Evolutionary conservation across 2,113 vertebrate species (phyloP).

Genomic region (Phycodurus eques): DNA sequence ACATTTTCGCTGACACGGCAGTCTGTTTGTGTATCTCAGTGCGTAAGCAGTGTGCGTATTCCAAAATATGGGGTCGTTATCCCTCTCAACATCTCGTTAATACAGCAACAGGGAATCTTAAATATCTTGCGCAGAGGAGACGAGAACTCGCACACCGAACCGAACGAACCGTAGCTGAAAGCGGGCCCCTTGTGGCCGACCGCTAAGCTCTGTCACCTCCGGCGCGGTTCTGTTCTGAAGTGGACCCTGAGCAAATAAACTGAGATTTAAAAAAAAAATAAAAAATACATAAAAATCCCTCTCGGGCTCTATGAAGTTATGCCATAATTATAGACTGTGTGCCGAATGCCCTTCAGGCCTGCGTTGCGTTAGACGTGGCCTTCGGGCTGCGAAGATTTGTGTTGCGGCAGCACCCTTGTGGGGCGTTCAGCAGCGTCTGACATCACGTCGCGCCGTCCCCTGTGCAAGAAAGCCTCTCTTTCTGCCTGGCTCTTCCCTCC

Average conservation of each 20-base stretch:
- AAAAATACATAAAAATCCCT: not conserved
- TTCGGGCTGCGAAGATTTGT: constrained; percentile 61
- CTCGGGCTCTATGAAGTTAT: constrained; percentile 17
- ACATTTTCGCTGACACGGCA: no score
- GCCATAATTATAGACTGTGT: constrained; percentile 22
- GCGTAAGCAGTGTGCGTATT: no score
- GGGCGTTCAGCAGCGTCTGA: constrained; percentile 77
- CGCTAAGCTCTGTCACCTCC: not conserved
- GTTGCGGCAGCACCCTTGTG: constrained; percentile 72
- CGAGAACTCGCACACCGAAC: not conserved
- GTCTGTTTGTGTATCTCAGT: no score
- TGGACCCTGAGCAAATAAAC: constrained; percentile 5
- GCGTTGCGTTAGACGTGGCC: constrained; percentile 49
- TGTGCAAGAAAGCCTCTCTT: constrained; percentile 73
- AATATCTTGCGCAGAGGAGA: not conserved
- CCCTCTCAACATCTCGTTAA: no score
- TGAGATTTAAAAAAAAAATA: not conserved
- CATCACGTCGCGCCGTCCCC: constrained; percentile 70
- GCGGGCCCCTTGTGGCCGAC: not conserved
- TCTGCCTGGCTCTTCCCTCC: constrained; percentile 61
- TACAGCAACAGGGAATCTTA: no score
- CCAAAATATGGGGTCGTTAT: no score
- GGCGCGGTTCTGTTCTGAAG: constrained; percentile 13
- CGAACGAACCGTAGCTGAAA: not conserved
- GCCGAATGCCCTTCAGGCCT: constrained; percentile 41